Conservation (phyloP, 2,113 vertebrate species). For the Fulmarus glacialis region DNA sequence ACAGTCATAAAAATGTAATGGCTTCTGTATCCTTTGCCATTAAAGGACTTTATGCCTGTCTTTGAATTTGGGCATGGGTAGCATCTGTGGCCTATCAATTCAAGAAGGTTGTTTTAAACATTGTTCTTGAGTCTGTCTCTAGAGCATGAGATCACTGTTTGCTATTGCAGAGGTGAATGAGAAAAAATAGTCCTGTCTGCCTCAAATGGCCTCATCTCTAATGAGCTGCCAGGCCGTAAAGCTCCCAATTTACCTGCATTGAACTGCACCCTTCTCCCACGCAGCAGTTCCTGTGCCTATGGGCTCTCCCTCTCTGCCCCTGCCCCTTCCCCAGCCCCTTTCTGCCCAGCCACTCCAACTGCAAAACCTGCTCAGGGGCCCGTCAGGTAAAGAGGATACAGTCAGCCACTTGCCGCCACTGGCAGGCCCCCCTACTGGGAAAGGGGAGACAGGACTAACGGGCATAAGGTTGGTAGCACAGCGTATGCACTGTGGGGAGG, state of each 20-base stretch:
- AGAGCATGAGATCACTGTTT: neutral
- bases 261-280: neutral
- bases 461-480: neutral
- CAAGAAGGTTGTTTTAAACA: neutral
- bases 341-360: neutral
- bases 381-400: neutral
- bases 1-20: neutral
- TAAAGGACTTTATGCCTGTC: neutral
- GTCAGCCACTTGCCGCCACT: neutral
- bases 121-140: neutral
- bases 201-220: neutral
- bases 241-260: neutral
- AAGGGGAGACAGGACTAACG: fast-evolving
- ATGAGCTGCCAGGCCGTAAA: neutral
- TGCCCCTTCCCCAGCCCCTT: neutral
- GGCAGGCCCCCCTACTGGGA: neutral
- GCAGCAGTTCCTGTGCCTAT: neutral
- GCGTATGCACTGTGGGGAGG: fast-evolving
- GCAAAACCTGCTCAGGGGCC: neutral
- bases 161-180: neutral
- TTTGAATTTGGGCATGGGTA: neutral
- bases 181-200: neutral
- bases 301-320: neutral
- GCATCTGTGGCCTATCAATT: neutral
- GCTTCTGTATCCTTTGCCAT: neutral